Conservation (phyloP, 2,113 vertebrate species). For the mouse (Mus musculus) region GRCm39 chr14:115838001-115838500, state of each 20-base stretch:
- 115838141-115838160: neutral
- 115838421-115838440: neutral
- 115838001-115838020: too few relatives aligned
- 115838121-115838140: neutral
- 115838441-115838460: too few relatives aligned
- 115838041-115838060: slow-evolving; percentile 25
- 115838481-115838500: neutral
- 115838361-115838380: neutral
- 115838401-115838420: neutral
- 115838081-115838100: slow-evolving; percentile 67
- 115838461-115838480: neutral
- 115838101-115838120: slow-evolving; percentile 26
- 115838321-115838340: neutral
- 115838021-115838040: neutral
- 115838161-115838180: neutral
- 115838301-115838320: neutral
- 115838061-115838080: slow-evolving; percentile 51
- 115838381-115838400: neutral
- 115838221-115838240: neutral
- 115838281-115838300: rapidly evolving
- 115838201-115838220: neutral
- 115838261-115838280: neutral
- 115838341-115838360: neutral
- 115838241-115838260: neutral
- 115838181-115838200: neutral